Evolutionary conservation across 2,113 vertebrate genomes (phyloP).

Genomic region (Amphiprion percula): DNA sequence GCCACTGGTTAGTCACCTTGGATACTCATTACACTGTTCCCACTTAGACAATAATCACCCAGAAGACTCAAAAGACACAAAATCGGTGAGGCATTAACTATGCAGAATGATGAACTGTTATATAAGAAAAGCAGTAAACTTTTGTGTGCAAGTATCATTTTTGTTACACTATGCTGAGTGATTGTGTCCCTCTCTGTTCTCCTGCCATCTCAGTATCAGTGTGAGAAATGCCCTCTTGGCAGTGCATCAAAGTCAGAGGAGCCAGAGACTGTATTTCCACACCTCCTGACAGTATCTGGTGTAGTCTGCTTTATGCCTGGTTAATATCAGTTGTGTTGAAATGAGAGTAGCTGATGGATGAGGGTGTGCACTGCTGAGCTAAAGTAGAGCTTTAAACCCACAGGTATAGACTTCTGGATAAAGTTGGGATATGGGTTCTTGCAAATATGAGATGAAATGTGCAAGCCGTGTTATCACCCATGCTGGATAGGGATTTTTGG

Average conservation of each 20-base stretch:
- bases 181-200: constrained; percentile 44
- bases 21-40: constrained; percentile 61
- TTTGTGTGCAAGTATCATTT: constrained; percentile 47
- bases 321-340: constrained; percentile 52
- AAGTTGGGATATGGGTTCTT: background rate
- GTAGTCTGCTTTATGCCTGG: constrained; percentile 26
- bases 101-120: constrained; percentile 30
- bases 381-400: background rate
- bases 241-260: constrained; percentile 55
- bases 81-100: constrained; percentile 17
- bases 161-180: constrained; percentile 27
- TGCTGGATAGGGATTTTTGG: background rate
- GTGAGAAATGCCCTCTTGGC: constrained; percentile 66
- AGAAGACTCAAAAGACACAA: constrained; percentile 24
- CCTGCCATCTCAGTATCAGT: constrained; percentile 43
- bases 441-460: background rate
- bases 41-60: constrained; percentile 48
- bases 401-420: background rate
- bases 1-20: constrained; percentile 68
- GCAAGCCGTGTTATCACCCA: too few species aligned
- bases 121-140: constrained; percentile 9
- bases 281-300: constrained; percentile 57
- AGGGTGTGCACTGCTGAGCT: background rate
- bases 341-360: constrained; percentile 26
- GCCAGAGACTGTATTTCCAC: constrained; percentile 48